A percentile compares a stretch with the other conserved stretches of the same genome.
Evolutionary conservation across 2,797 vertebrate species (phyloP).

Genomic region (Sphenodon punctatus): DNA sequence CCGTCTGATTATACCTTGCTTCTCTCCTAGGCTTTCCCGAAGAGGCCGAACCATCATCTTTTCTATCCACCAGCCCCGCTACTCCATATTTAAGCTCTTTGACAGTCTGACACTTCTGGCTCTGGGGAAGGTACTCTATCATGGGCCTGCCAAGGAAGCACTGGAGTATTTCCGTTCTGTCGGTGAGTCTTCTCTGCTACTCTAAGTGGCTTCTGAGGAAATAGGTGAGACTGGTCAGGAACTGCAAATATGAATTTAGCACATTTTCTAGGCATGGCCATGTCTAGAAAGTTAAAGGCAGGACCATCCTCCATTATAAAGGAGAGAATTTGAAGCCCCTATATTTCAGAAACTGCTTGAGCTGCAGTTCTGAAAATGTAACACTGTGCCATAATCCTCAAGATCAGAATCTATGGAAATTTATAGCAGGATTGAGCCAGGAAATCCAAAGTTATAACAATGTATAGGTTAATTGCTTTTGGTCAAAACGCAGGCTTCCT

Average conservation of each 20-base stretch:
- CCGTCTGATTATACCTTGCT: neutral
- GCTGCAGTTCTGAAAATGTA: no score
- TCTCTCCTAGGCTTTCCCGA: slow-evolving; percentile 60
- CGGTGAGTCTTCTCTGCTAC: slow-evolving; percentile 31
- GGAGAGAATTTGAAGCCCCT: no score
- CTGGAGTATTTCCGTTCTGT: slow-evolving; percentile 55
- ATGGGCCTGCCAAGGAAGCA: slow-evolving; percentile 24
- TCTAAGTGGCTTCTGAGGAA: neutral
- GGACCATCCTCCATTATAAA: no score
- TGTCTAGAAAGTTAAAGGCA: neutral
- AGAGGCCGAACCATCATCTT: slow-evolving; percentile 60
- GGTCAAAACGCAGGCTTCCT: no score
- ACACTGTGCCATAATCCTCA: no score
- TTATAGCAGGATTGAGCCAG: no score
- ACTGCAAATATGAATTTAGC: neutral
- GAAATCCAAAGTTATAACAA: no score
- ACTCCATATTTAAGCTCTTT: slow-evolving; percentile 63
- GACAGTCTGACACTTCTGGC: slow-evolving; percentile 55
- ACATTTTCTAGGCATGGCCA: no score
- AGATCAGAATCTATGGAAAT: no score
- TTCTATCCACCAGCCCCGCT: slow-evolving; percentile 58
- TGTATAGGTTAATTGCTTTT: no score
- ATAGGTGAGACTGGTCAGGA: no score
- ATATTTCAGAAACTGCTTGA: no score
- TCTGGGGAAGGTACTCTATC: slow-evolving; percentile 59